Evolutionary conservation across 2,113 vertebrate genomes (phyloP), one percentile per base, ranked within the genome.

Genomic region (Leptocoma aspasia): DNA sequence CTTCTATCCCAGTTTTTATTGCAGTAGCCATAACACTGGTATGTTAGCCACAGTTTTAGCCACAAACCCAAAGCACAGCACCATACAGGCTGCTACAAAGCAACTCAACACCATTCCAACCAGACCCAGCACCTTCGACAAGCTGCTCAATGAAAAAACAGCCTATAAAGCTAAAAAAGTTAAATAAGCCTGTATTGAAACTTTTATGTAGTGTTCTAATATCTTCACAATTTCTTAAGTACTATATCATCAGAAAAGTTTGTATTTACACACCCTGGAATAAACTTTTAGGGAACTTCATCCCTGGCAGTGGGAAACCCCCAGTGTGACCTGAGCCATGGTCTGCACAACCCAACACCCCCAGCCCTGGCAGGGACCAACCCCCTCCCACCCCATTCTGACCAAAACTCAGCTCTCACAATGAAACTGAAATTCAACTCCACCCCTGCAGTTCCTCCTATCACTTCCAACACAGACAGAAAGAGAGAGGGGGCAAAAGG

Each of bases 281-380:
- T 9, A 30, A 65, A 42, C 12, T 24, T 19, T 4, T 15, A 33
- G 27, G 41, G 20, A 76, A 76, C 9, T 71, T 47, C 11, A 50
- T 4, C 13, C n/a, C 41, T 31, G 35, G 52, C 69, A 82, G 44
- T 6, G 30, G 42, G n/a, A n/a, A n/a, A n/a, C n/a, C 52, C 73
- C 3, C 0, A 0, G 4, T 3, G 31, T 9, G 49, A 68, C 17
- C 69, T 27, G 20, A 37, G 70, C 26, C 64, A 33, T 4, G 21
- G 7, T 21, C 64, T 71, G 60, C 53, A 91, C 60, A 71, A 39
- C 2, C 64, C 53, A 93, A 54, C 4, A 28, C 0, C 57, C 21
- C 24, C 10, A 39, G 3, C 5, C 57, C 14, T 1, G 18, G 53
- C 4, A 53, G 16, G 59, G 19, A 60, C 21, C 39, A 59, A 73